Evolutionary conservation across 2,888 invertebrate genomes (phyloP).

Genomic region (Melanophora roralis): DNA sequence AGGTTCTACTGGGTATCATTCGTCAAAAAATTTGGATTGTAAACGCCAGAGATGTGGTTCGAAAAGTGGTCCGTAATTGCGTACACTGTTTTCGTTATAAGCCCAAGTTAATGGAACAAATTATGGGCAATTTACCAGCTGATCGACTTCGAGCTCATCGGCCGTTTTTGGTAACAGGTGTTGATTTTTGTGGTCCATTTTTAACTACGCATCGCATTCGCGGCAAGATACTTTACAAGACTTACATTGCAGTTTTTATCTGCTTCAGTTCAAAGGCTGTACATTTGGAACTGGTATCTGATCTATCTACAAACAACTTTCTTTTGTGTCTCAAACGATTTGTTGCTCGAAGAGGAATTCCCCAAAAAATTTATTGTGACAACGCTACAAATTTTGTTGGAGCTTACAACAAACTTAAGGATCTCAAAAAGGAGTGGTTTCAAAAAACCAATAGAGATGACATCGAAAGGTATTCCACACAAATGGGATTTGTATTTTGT

Average conservation of each 20-base stretch:
- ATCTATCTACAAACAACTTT: background rate
- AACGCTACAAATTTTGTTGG: background rate
- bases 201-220: background rate
- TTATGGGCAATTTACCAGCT: background rate
- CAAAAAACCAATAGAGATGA: background rate
- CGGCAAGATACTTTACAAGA: background rate
- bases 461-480: background rate
- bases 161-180: background rate
- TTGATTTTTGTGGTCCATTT: background rate
- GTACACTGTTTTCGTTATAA: background rate
- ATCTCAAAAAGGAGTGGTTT: background rate
- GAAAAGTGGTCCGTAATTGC: conserved; percentile 43
- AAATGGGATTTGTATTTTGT: background rate
- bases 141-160: background rate
- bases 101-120: background rate
- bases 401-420: background rate
- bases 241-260: background rate
- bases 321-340: background rate
- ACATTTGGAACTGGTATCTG: background rate
- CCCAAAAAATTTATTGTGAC: background rate
- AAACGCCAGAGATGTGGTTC: conserved; percentile 29
- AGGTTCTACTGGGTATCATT: conserved; percentile 40
- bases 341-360: background rate
- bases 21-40: conserved; percentile 50
- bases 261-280: background rate